Evolutionary conservation across 1,140 invertebrate genomes (phyloP).

Genomic region (Whitmania pigra): DNA sequence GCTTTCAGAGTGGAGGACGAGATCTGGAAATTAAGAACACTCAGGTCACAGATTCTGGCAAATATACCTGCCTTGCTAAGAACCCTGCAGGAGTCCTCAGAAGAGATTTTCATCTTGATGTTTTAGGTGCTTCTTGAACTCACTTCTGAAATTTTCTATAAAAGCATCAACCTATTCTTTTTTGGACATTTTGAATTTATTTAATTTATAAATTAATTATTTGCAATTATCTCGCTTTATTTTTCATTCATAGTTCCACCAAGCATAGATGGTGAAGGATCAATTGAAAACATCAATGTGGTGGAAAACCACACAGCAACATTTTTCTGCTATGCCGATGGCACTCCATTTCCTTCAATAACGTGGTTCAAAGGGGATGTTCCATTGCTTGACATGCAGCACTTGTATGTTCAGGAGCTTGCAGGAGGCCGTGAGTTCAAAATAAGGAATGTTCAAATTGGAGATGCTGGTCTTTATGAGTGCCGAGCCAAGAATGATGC

Average conservation of each 20-base stretch:
- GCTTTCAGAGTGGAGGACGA: conserved; percentile 28
- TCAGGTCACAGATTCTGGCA: conserved; percentile 28
- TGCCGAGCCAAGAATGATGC: conserved; percentile 40
- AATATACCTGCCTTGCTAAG: conserved; percentile 46
- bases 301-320: conserved; percentile 33
- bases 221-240: background rate
- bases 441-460: conserved; percentile 22
- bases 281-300: conserved; percentile 29
- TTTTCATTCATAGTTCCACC: conserved; percentile 41
- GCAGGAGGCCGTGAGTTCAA: conserved; percentile 22
- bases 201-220: background rate
- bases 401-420: conserved; percentile 26
- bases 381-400: conserved; percentile 35
- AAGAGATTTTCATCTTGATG: conserved; percentile 44
- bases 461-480: conserved; percentile 39
- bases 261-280: conserved; percentile 31
- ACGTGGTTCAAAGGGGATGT: conserved; percentile 38
- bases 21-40: conserved; percentile 30
- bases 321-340: conserved; percentile 43
- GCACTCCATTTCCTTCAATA: conserved; percentile 44
- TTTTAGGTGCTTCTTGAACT: conserved; percentile 41
- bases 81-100: conserved; percentile 46
- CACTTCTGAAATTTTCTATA: background rate
- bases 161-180: background rate
- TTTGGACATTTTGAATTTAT: background rate